A percentile compares a stretch with the other conserved stretches of the same genome.
Conservation (phyloP, 2,797 vertebrate genomes). For the Menidia menidia region DNA sequence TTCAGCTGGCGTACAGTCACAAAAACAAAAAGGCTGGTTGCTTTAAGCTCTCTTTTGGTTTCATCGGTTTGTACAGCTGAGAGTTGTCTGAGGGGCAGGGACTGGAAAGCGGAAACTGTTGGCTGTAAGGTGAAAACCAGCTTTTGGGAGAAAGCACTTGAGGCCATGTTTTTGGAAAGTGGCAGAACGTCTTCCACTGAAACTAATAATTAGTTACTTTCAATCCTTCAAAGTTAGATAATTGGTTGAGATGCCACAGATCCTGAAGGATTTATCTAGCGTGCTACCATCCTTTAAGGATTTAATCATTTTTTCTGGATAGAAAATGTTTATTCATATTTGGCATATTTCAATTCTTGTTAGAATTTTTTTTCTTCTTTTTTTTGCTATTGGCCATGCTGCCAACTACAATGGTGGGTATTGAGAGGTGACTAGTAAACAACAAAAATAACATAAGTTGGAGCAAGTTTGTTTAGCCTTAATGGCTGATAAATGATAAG, state of each 20-base stretch:
- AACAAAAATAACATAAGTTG: too few relatives aligned
- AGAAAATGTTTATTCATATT: too few relatives aligned
- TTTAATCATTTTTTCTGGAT: neutral
- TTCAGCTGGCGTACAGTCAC: slow-evolving; percentile 66
- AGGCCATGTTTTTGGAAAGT: slow-evolving; percentile 34
- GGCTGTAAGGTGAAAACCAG: slow-evolving; percentile 46
- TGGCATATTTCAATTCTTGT: neutral
- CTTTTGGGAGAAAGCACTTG: slow-evolving; percentile 21
- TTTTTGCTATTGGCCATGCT: neutral
- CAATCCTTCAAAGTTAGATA: slow-evolving; percentile 24
- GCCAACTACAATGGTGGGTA: neutral
- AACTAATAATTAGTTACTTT: slow-evolving; percentile 23
- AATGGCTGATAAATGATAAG: too few relatives aligned
- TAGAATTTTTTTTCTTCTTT: neutral
- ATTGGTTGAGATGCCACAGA: neutral
- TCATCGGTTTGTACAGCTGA: slow-evolving; percentile 58
- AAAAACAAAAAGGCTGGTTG: slow-evolving; percentile 47
- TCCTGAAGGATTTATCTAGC: neutral
- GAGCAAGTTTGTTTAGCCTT: too few relatives aligned
- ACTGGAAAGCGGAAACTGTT: slow-evolving; percentile 53
- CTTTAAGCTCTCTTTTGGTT: slow-evolving; percentile 42
- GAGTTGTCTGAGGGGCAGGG: slow-evolving; percentile 37
- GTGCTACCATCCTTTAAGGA: neutral
- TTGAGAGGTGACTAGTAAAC: too few relatives aligned
- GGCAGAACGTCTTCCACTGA: slow-evolving; percentile 14